Conservation (phyloP, 2,113 vertebrate species). For the Chloebia gouldiae region DNA sequence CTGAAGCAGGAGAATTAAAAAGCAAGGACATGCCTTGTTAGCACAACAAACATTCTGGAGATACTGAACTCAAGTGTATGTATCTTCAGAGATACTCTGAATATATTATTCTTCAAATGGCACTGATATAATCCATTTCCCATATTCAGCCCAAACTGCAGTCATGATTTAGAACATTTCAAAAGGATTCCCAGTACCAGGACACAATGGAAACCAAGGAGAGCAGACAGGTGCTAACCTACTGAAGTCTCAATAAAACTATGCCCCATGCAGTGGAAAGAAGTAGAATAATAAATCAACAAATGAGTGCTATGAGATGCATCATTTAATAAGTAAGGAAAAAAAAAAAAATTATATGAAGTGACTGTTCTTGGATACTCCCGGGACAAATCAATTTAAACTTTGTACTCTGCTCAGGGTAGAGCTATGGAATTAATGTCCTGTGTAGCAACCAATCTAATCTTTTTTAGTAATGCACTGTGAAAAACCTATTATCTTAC, state of each 20-base stretch:
- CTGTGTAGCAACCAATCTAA: background rate
- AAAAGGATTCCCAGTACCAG: background rate
- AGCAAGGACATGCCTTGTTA: background rate
- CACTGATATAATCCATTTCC: background rate
- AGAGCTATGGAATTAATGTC: background rate
- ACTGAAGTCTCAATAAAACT: background rate
- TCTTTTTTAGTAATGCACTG: background rate
- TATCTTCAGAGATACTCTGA: background rate
- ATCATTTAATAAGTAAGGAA: constrained; percentile 7
- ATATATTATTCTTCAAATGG: background rate
- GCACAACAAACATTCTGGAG: background rate
- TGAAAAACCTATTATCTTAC: background rate
- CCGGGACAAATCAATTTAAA: constrained; percentile 4
- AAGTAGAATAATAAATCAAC: background rate
- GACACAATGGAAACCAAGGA: rapidly evolving
- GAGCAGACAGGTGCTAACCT: background rate
- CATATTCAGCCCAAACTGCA: background rate
- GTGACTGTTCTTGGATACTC: background rate
- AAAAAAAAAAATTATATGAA: background rate
- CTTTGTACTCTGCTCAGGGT: background rate
- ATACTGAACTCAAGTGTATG: rapidly evolving
- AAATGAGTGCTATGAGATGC: background rate
- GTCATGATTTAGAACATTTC: background rate
- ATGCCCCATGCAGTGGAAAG: background rate
- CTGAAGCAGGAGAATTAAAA: background rate